Percentiles rank a stretch among this genome's conserved stretches.
Conservation (phyloP, 2,113 vertebrate genomes). For the Morone saxatilis region DNA sequence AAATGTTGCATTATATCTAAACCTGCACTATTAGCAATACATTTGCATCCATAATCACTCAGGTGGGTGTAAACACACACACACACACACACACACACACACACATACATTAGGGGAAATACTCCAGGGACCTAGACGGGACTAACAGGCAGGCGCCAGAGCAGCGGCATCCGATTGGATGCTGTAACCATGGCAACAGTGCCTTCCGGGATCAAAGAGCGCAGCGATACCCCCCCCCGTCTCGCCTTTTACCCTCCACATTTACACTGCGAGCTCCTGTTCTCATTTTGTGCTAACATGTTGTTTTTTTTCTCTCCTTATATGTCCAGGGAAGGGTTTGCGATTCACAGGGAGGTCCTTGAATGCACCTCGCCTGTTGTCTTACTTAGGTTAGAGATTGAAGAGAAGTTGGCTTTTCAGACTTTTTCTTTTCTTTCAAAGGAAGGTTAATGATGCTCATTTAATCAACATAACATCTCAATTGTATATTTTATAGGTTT, state of each 20-base stretch:
- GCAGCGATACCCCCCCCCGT: slow-evolving; percentile 1
- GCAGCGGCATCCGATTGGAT: neutral
- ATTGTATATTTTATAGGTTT: no score
- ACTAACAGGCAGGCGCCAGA: neutral
- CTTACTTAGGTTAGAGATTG: neutral
- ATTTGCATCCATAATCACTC: neutral
- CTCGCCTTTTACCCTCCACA: neutral
- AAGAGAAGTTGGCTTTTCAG: neutral
- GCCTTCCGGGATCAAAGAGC: slow-evolving; percentile 30
- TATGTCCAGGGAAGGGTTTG: neutral
- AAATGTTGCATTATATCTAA: neutral
- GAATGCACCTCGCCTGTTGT: neutral
- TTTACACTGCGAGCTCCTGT: neutral
- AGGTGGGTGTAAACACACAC: neutral
- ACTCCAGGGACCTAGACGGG: neutral
- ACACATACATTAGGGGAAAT: slow-evolving; percentile 2
- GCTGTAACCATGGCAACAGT: slow-evolving; percentile 59
- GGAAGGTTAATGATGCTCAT: neutral
- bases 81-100: neutral
- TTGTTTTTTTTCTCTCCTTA: neutral
- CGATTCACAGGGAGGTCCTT: neutral
- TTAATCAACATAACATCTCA: no score
- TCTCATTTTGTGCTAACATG: neutral
- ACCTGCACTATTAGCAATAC: neutral
- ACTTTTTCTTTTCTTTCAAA: neutral